Evolutionary conservation across 2,888 invertebrate genomes (phyloP).

Genomic region (Dryobota labecula): DNA sequence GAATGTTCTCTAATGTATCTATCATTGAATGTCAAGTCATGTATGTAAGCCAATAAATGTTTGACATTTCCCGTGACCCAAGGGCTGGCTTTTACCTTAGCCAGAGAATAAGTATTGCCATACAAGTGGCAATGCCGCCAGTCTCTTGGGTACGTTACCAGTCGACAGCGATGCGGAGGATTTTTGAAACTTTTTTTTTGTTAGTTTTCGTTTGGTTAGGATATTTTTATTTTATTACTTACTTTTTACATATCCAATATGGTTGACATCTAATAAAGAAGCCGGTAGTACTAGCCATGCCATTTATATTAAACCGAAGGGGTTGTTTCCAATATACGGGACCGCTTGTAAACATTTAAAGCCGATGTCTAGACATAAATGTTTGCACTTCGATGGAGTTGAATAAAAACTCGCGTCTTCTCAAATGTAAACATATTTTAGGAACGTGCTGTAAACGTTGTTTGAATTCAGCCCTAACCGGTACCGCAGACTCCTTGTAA

Average conservation of each 20-base stretch:
- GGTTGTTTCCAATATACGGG: slow-evolving; percentile 53
- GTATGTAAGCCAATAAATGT: slow-evolving; percentile 25
- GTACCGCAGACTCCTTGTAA: slow-evolving; percentile 5
- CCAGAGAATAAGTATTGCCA: too few relatives aligned
- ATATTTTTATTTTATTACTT: too few relatives aligned
- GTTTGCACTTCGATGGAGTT: slow-evolving; percentile 53
- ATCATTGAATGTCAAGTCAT: slow-evolving; percentile 18
- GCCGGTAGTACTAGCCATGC: slow-evolving; percentile 13
- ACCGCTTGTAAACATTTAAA: slow-evolving; percentile 50
- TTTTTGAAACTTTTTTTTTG: too few relatives aligned
- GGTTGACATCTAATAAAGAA: slow-evolving; percentile 36
- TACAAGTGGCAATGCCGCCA: too few relatives aligned
- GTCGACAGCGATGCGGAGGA: too few relatives aligned
- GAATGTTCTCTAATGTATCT: slow-evolving; percentile 1
- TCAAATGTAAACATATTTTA: slow-evolving; percentile 51
- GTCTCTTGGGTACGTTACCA: too few relatives aligned
- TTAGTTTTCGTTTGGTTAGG: too few relatives aligned
- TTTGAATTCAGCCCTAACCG: slow-evolving; percentile 14
- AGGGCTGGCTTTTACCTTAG: too few relatives aligned
- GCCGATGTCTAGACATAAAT: slow-evolving; percentile 54
- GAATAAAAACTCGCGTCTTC: slow-evolving; percentile 31
- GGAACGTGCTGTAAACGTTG: slow-evolving; percentile 25
- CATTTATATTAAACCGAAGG: slow-evolving; percentile 51
- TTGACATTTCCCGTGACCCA: too few relatives aligned
- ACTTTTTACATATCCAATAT: too few relatives aligned